A percentile compares a stretch with the other conserved stretches of the same genome.
These are phyloP conservation scores for Sitophilus oryzae DNA, from an alignment of 1,140 invertebrate species.

Conservation along the genomic window DNA sequence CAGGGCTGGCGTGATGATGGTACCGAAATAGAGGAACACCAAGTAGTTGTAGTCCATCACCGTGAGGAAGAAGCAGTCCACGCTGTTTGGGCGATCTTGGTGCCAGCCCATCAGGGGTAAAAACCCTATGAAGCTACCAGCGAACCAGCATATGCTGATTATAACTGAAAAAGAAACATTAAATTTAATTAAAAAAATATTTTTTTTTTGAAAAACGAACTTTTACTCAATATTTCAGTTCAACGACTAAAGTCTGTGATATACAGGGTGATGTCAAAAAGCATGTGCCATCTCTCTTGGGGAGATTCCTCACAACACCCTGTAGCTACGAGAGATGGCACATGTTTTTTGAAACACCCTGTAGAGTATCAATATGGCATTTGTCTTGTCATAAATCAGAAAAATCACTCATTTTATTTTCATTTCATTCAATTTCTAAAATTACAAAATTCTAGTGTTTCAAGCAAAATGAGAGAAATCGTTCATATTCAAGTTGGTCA, in stretches of 20 bases:
- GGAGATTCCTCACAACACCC: too few relatives aligned
- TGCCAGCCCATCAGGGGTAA: constrained; percentile 85
- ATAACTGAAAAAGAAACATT: constrained; percentile 59
- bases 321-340: constrained; percentile 87
- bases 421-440: constrained; percentile 63
- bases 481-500: constrained; percentile 64
- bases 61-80: constrained; percentile 71
- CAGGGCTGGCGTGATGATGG: constrained; percentile 79
- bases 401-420: constrained; percentile 66
- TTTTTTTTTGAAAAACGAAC: too few relatives aligned
- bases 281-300: too few relatives aligned
- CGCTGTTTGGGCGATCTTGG: constrained; percentile 48
- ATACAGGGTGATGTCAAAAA: too few relatives aligned
- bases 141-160: constrained; percentile 78
- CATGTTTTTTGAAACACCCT: too few relatives aligned
- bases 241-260: too few relatives aligned
- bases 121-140: constrained; percentile 72
- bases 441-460: constrained; percentile 31
- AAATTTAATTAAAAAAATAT: too few relatives aligned
- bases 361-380: too few relatives aligned
- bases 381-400: too few relatives aligned
- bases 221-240: constrained; percentile 61
- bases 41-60: constrained; percentile 86
- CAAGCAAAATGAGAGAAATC: constrained; percentile 65
- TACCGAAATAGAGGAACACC: constrained; percentile 81